Base-by-base conservation (phyloP, 35 echinoderm and acorn worm genomes). In the Hemicentrotus pulcherrimus region DNA sequence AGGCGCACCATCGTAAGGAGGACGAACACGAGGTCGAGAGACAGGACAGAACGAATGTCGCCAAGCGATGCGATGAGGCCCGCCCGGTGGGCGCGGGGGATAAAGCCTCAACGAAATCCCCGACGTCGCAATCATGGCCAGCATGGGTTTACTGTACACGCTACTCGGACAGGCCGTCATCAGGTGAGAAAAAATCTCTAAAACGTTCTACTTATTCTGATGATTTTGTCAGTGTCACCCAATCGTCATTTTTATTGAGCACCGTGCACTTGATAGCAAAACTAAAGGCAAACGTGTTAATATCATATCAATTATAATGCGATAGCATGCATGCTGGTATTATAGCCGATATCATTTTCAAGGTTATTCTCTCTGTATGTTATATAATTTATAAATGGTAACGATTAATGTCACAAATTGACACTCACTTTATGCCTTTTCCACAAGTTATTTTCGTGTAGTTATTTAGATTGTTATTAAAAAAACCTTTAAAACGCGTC, bases 71-170 rank as follows among this genome's bases (percentile, higher is more conserved):
- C 88, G 96, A 58, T 33, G 95, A 97, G 50, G 22, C 94, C n/a
- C 52, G 85, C 61, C 96, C 92, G 96, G 5, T 50, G 89, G 47
- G 91, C 48, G 30, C 86, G 31, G 94, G 61, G 19, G 78, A 88
- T 47, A 95, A 95, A 46, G 41, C 93, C 9, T 86, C 86, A 86
- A 70, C 47, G 32, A 94, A 94, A 59, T 50, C 46, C 61, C 9
- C 31, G 70, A 6, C 87, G 47, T 88, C 18, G 32, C 52, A 46
- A 31, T 32, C 46, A 24, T 99, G 98, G 98, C 98, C 98, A 47
- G 98, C 98, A 6, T 99, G 98, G 98, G 98, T 99, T 46, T 99
- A 99, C 95, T 99, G 98, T 93, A 99, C 98, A 0, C 89, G 98
- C 86, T 99, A 99, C 90, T 98, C 97, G 33, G 98, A 99, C 60